Base-by-base conservation (phyloP, 2,797 vertebrate genomes). In the Thunnus albacares region DNA sequence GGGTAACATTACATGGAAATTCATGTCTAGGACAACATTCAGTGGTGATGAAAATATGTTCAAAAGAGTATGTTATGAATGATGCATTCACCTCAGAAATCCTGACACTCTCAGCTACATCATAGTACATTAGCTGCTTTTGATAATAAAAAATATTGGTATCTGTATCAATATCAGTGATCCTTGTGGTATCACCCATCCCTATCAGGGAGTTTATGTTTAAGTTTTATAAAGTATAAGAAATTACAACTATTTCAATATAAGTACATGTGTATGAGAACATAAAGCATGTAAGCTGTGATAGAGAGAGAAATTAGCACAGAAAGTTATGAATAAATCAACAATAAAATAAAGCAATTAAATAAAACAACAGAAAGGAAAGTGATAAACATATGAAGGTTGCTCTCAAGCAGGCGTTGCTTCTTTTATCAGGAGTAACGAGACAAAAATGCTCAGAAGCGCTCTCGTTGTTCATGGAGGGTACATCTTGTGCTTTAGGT, bases 401-500 rank as follows among this genome's bases (percentile, higher is more conserved):
- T 49, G 56, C 6, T 53, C 52, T 22, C 14, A 47, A 68, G 6
- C 4, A 15, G 9, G 1, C 13, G 4, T 57, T 55, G 5, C 11
- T 45, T 41, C 22, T 51, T 35, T 41, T 13, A 47, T 72, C 11
- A 12, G 24, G 55, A 49, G 6, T 61, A 15, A 28, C 30, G 28
- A 49, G 26, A 28, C n/a, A 55, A 26, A 75, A 56, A 51, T 64
- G 24, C 61, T 60, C 13, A 59, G 38, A 65, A 56, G 11, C 0
- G 0, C 20, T 57, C 26, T 15, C 82, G 22, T 45, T 9, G 30
- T 74, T 78, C 20, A 47, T 57, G 49, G 47, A 77, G 41, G 38
- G 69, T 67, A 80, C 80, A 71, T 59, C 59, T 79, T 87, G 71
- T 84, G 53, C 65, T 77, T 65, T 47, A 58, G 24, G 60, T 59